Conservation (phyloP, 64 coral and sea anemone genomes). For the Astreopora myriophthalma region DNA sequence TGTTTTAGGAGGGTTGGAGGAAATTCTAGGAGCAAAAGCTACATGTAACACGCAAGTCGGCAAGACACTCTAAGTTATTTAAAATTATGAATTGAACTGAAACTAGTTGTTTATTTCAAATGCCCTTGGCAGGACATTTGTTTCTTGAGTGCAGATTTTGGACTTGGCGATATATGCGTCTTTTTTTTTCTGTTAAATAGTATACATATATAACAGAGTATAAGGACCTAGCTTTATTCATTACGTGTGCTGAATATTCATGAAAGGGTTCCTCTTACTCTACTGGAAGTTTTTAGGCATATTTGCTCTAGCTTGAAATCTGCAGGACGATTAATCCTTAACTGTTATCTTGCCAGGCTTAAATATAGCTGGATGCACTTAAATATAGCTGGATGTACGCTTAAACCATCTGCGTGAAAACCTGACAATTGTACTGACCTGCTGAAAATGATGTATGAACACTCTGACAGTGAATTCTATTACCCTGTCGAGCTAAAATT, state of each 20-base stretch:
- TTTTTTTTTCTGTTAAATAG: too few relatives aligned
- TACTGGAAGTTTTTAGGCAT: too few relatives aligned
- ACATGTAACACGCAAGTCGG: not conserved
- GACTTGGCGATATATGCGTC: not conserved
- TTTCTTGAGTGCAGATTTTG: not conserved
- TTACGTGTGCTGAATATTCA: too few relatives aligned
- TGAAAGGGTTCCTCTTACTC: too few relatives aligned
- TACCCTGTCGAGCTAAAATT: not conserved
- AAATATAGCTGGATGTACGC: too few relatives aligned
- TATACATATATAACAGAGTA: too few relatives aligned
- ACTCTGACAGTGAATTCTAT: not conserved
- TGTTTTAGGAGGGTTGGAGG: not conserved
- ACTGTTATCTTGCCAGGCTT: too few relatives aligned
- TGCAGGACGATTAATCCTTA: too few relatives aligned
- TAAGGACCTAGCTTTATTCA: too few relatives aligned
- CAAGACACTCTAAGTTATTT: not conserved
- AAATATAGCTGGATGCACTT: too few relatives aligned
- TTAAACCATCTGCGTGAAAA: not conserved
- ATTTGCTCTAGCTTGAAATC: too few relatives aligned
- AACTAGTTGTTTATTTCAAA: not conserved
- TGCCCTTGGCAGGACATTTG: not conserved
- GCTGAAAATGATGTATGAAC: not conserved
- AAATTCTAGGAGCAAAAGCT: not conserved
- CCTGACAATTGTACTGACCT: not conserved
- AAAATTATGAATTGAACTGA: not conserved